phyloP scores from a whole-genome alignment of 2,113 vertebrate species.

The Pelusios castaneus region DNA sequence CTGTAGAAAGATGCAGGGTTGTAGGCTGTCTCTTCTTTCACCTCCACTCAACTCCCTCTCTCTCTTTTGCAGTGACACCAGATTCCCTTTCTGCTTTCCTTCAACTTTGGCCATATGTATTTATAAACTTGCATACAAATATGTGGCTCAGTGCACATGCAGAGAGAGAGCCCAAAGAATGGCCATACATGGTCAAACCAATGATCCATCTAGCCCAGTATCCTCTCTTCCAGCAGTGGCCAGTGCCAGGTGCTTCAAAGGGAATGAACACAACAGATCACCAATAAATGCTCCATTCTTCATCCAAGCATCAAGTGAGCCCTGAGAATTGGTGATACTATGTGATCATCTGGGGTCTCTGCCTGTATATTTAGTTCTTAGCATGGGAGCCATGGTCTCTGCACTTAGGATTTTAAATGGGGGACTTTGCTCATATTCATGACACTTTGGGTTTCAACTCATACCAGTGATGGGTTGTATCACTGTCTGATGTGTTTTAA shows the following conservation, averaged over 20 bases:
- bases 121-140: rapidly evolving
- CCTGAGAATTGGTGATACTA: neutral
- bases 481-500: neutral
- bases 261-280: no score
- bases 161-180: neutral
- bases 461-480: neutral
- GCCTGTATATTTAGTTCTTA: neutral
- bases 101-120: neutral
- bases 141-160: neutral
- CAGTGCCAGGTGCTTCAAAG: no score
- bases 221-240: no score
- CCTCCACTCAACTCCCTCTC: neutral
- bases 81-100: neutral
- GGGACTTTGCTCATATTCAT: neutral
- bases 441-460: neutral
- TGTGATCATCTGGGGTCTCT: neutral
- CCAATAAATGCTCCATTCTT: no score
- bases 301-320: no score
- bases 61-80: neutral
- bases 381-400: neutral
- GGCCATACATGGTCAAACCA: no score
- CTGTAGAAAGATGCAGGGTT: conserved; percentile 38
- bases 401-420: neutral
- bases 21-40: conserved; percentile 5
- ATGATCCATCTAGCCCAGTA: no score